These are phyloP conservation scores for Galago senegalensis DNA, from an alignment of 2,797 vertebrate species.

Conservation along the genomic window DNA sequence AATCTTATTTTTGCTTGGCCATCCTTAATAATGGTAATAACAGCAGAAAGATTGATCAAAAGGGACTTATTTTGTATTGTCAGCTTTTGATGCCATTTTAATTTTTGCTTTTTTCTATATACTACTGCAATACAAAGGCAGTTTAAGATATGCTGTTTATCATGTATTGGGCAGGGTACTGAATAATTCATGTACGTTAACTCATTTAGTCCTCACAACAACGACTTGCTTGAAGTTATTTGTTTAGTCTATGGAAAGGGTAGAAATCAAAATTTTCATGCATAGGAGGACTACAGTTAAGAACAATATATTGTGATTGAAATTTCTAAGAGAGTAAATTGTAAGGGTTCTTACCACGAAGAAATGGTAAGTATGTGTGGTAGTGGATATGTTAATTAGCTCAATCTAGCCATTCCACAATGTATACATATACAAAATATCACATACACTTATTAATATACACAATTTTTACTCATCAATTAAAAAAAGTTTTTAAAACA, in stretches of 20 bases:
- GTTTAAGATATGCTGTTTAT: conserved; percentile 43
- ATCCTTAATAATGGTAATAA: conserved; percentile 33
- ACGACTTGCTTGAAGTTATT: conserved; percentile 51
- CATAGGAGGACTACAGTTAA: neutral
- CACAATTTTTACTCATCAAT: neutral
- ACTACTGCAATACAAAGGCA: conserved; percentile 29
- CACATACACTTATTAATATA: neutral
- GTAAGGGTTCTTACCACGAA: neutral
- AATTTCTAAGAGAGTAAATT: neutral
- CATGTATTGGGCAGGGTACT: neutral
- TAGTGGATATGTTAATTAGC: neutral
- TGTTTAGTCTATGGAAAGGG: conserved; percentile 26
- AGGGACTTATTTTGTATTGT: conserved; percentile 20
- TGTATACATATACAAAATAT: neutral
- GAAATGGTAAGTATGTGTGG: neutral
- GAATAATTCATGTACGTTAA: conserved; percentile 42
- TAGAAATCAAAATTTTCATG: conserved; percentile 22
- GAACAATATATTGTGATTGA: neutral
- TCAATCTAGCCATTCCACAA: neutral
- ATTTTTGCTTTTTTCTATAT: neutral
- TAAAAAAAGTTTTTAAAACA: neutral
- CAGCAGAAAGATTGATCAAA: conserved; percentile 14
- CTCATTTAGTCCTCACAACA: conserved; percentile 40
- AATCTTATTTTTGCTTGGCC: conserved; percentile 62
- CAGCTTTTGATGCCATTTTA: conserved; percentile 2